These are phyloP conservation scores for Xenops minutus DNA, from an alignment of 2,797 vertebrate genomes.

Conservation along the genomic window DNA sequence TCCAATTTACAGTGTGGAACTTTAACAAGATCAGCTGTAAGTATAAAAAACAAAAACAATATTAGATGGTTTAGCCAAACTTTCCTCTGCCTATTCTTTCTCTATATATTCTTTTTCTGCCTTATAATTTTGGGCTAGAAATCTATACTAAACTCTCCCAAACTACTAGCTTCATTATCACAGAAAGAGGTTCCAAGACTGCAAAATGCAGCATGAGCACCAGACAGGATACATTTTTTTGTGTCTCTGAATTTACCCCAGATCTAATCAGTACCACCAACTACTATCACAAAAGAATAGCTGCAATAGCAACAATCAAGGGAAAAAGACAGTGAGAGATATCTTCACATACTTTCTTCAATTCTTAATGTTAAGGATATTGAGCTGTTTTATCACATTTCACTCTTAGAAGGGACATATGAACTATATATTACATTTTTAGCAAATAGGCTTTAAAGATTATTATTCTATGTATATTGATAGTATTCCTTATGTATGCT, in stretches of 20 bases:
- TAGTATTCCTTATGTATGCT: neutral
- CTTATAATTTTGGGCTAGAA: neutral
- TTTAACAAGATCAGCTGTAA: neutral
- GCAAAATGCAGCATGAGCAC: neutral
- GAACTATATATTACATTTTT: neutral
- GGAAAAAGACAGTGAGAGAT: neutral
- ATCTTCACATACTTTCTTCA: neutral
- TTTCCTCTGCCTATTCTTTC: neutral
- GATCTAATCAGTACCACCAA: neutral
- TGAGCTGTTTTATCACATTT: neutral
- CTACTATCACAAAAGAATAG: neutral
- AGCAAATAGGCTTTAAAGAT: neutral
- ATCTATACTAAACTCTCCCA: neutral
- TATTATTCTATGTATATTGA: neutral
- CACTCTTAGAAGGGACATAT: neutral
- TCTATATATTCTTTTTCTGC: neutral
- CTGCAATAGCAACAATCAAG: neutral
- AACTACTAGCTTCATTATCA: neutral
- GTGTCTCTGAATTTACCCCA: neutral
- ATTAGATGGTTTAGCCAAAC: neutral
- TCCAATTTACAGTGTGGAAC: neutral
- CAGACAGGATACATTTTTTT: neutral
- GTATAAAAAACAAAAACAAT: neutral
- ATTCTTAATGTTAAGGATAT: neutral
- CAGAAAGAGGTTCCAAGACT: neutral